Evolutionary conservation across 2,113 vertebrate species (phyloP), one percentile per base, ranked within the genome.

Genomic region (Corydoras maculifer): DNA sequence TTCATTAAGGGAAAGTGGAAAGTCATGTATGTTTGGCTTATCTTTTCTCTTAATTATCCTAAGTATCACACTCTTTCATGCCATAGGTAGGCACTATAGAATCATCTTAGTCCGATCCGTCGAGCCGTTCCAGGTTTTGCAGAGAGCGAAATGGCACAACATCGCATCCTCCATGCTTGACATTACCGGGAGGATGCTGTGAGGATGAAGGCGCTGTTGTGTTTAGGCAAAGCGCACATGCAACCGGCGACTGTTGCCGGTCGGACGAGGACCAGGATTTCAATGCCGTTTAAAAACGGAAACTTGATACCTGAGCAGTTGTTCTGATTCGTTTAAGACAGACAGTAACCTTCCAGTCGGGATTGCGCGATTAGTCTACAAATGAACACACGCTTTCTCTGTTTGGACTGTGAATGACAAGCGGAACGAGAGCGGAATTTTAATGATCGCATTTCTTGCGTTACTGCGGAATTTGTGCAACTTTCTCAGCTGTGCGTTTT

Each of bases 121-220:
- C 8, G 3, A 25, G 2, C 35, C 50, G 43, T 69, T 14, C 68
- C 68, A 58, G 8, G 68, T 60, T 69, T 69, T 69, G 30, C 12
- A 9, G 71, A 61, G 75, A 50, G 70, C 57, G 12, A 62, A 43
- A 32, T 32, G 57, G 70, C 58, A 25, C 62, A 51, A 72, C 81
- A 86, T 86, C 84, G 83, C 84, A 8, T 49, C 78, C 55, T 68
- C 64, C 63, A 30, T 80, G 78, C 78, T 80, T 62, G 82, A 81
- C 83, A 83, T 65, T 62, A 74, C 35, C 76, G 53, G 68, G 76
- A 70, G 76, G 76, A 74, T 69, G 68, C 68, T 70, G 71, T 81
- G 84, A 86, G 68, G 58, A 69, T 85, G 83, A 84, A 84, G 84
- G 83, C 81, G 70, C 73, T 79, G 84, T 79, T 85, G 80, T 83